These are phyloP conservation scores for Melinaea menophilus DNA, from an alignment of 2,888 invertebrate species.

Conservation along the genomic window DNA sequence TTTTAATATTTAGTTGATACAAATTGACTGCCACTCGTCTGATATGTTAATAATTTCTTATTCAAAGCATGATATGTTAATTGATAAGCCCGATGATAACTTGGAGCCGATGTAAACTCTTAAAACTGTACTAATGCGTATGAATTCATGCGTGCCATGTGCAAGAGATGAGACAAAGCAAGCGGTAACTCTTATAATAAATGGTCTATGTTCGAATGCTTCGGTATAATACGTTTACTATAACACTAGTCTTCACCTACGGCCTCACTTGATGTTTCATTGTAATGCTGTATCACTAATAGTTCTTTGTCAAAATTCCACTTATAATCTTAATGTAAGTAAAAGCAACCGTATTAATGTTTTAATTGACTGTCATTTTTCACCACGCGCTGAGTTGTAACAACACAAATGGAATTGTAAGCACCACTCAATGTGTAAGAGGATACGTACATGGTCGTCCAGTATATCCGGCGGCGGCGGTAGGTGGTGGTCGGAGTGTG, in stretches of 20 bases:
- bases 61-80: slow-evolving; percentile 21
- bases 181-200: slow-evolving; percentile 4
- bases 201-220: slow-evolving; percentile 4
- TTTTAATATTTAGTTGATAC: neutral
- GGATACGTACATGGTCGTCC: slow-evolving; percentile 56
- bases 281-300: no score
- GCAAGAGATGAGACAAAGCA: slow-evolving; percentile 25
- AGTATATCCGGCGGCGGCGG: slow-evolving; percentile 71
- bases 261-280: slow-evolving; percentile 1
- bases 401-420: no score
- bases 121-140: slow-evolving; percentile 21
- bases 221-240: neutral
- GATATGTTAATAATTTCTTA: slow-evolving; percentile 9
- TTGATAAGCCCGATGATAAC: slow-evolving; percentile 18
- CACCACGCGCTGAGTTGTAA: no score
- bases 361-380: no score
- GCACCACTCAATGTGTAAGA: neutral
- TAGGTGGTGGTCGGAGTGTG: slow-evolving; percentile 70
- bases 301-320: no score
- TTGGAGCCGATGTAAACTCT: slow-evolving; percentile 17
- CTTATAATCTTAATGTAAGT: no score
- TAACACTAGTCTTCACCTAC: slow-evolving; percentile 2
- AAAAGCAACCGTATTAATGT: no score
- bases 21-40: slow-evolving; percentile 21
- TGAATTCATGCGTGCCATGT: slow-evolving; percentile 29